Conservation (phyloP, 2,888 invertebrate genomes). For the Harpagoxenus sublaevis region DNA sequence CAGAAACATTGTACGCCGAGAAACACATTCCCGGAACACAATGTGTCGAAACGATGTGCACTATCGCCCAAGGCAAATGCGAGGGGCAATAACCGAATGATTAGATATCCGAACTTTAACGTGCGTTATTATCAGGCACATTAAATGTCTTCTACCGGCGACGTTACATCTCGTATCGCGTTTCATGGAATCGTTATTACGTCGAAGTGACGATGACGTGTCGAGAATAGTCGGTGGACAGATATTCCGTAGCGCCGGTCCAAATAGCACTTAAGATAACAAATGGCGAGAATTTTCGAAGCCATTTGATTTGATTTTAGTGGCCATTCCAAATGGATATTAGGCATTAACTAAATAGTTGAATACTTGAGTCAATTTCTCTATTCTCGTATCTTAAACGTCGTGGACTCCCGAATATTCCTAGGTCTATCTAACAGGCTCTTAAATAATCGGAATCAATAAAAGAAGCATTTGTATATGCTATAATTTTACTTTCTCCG, state of each 20-base stretch:
- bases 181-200: constrained; percentile 40
- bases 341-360: constrained; percentile 5
- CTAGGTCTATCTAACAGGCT: not conserved
- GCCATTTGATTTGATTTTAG: constrained; percentile 12
- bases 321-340: not conserved
- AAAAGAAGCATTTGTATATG: constrained; percentile 16
- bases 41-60: constrained; percentile 51
- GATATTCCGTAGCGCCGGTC: not conserved
- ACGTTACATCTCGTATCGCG: constrained; percentile 31
- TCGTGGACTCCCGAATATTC: not conserved
- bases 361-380: not conserved
- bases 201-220: constrained; percentile 7
- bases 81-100: constrained; percentile 48
- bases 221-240: constrained; percentile 7
- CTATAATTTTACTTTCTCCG: constrained; percentile 25
- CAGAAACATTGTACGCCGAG: constrained; percentile 42
- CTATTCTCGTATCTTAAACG: constrained; percentile 1
- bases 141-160: constrained; percentile 39
- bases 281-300: constrained; percentile 7
- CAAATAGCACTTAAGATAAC: constrained; percentile 8
- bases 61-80: constrained; percentile 38
- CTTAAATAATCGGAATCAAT: constrained; percentile 23
- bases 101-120: constrained; percentile 48
- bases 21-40: constrained; percentile 46
- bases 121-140: constrained; percentile 41